Conservation (phyloP, 2,113 vertebrate genomes). For the Terrapene triunguis region DNA sequence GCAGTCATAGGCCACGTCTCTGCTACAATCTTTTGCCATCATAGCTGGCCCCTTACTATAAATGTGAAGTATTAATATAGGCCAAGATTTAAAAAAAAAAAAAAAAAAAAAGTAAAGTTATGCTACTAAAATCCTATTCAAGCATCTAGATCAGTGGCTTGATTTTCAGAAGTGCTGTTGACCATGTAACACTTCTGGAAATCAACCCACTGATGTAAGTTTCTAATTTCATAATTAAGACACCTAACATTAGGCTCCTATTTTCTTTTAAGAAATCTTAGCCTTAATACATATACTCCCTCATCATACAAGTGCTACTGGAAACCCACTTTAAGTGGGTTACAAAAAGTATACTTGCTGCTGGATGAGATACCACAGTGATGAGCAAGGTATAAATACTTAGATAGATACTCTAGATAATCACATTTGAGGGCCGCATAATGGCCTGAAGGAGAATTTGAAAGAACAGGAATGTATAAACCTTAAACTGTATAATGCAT, state of each 20-base stretch:
- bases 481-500: slow-evolving; percentile 40
- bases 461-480: slow-evolving; percentile 46
- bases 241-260: neutral
- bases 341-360: neutral
- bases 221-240: neutral
- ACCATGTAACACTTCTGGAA: neutral
- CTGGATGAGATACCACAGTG: slow-evolving; percentile 42
- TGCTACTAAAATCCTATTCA: neutral
- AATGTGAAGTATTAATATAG: neutral
- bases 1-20: neutral
- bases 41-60: neutral
- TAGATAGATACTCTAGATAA: slow-evolving; percentile 37
- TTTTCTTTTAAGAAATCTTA: neutral
- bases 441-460: slow-evolving; percentile 54
- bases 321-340: neutral
- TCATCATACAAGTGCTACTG: neutral
- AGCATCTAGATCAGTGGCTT: neutral
- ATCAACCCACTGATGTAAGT: neutral
- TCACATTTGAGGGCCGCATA: neutral
- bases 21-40: rapidly evolving
- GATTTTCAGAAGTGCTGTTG: neutral
- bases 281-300: neutral
- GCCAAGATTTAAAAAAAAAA: neutral
- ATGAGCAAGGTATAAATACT: slow-evolving; percentile 44
- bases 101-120: neutral